Evolutionary conservation across 2,113 vertebrate genomes (phyloP), one percentile per base, ranked within the genome.

Genomic region (Microcebus griseorufus): DNA sequence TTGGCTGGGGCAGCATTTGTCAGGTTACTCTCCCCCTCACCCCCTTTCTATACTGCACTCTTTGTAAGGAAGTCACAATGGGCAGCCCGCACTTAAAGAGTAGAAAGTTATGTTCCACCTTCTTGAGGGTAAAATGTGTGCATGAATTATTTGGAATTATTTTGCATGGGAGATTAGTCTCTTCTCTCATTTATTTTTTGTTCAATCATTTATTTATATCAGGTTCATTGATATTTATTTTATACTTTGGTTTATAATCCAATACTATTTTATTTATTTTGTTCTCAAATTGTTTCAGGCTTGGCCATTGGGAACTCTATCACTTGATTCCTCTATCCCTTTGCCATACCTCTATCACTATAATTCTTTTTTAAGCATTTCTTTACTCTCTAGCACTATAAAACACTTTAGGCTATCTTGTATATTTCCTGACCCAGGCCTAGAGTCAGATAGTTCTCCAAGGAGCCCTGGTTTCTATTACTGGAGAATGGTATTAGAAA

Each of bases 231-330:
- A 75, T 70, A 69, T 23, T 90, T 90, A 78, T 81, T 93, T 97
- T 87, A 80, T 37, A 83, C 42, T 96, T 37, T 67, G 70, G 76
- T 76, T 75, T 95, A 88, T 42, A 93, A 93, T 84, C 13, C 16
- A 88, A 80, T 72, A 80, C 29, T 72, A 80, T 5, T 82, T 67
- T 34, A 55, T 86, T 95, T 72, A 76, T 73, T 92, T 94, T 92
- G 7, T 84, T 90, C 37, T 90, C 51, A 76, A 88, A 84, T 39
- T 76, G 9, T 73, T 86, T n/a, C 51, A 93, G 72, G 22, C 53
- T 72, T 82, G 55, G 65, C 22, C 88, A 72, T 0, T 64, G 70
- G 72, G 34, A 88, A 18, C 34, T 70, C 55, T 92, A 51, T 86
- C 87, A 92, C 73, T 55, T 83, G 62, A 67, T 72, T 60, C n/a